Evolutionary conservation across 2,797 vertebrate species (phyloP).

Genomic region (Sarcophilus harrisii): DNA sequence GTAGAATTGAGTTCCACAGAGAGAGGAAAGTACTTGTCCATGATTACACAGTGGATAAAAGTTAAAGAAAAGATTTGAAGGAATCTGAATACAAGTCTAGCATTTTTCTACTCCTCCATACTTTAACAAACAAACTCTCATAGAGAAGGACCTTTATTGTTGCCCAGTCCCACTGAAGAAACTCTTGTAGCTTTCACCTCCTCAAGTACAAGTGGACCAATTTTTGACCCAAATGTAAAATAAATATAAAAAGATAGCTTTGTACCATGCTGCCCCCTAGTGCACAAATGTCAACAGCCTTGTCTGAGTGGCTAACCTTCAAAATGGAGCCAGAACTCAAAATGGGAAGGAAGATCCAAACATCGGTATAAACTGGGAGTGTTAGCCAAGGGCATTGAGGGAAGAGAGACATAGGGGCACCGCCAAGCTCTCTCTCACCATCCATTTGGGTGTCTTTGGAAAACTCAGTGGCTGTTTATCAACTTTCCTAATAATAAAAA

Average conservation of each 20-base stretch:
- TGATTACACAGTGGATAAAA: background rate
- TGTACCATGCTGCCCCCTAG: background rate
- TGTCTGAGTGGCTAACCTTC: background rate
- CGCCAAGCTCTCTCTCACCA: background rate
- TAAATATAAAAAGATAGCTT: background rate
- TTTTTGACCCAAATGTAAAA: slow-evolving; percentile 34
- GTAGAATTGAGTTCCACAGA: background rate
- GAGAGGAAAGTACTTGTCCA: background rate
- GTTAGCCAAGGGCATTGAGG: background rate
- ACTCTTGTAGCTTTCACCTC: background rate
- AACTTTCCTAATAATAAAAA: slow-evolving; percentile 36
- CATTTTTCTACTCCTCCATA: background rate
- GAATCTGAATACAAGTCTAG: background rate
- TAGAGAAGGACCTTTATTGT: background rate
- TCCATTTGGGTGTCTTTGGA: slow-evolving; percentile 7
- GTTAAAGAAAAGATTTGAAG: background rate
- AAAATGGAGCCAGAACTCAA: background rate
- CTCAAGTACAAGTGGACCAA: background rate
- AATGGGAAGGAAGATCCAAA: background rate
- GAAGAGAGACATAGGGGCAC: background rate
- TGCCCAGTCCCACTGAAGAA: background rate
- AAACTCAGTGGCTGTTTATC: slow-evolving; percentile 60
- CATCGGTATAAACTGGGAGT: background rate
- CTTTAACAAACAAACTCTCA: background rate
- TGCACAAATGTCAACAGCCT: background rate